phyloP scores from a whole-genome alignment of 1,140 invertebrate genomes.

The Lepidurus couesii region DNA sequence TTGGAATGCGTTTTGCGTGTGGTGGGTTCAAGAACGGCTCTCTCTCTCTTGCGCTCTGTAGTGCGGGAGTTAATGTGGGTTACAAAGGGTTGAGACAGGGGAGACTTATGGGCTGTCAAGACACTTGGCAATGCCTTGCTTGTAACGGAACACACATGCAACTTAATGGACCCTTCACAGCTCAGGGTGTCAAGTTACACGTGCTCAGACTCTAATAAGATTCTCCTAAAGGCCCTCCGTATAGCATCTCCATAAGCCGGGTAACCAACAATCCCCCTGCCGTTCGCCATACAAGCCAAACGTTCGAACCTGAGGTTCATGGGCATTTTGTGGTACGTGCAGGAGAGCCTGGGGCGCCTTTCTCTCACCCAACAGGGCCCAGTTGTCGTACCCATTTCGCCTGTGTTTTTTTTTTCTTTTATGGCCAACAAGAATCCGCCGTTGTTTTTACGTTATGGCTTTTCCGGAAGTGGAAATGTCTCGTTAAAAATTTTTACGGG shows the following conservation, averaged over 20 bases:
- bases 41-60: background rate
- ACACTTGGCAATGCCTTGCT: slow-evolving; percentile 13
- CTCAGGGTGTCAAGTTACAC: slow-evolving; percentile 21
- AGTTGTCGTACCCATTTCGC: background rate
- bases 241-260: slow-evolving; percentile 12
- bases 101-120: slow-evolving; percentile 14
- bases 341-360: background rate
- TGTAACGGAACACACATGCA: slow-evolving; percentile 21
- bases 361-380: background rate
- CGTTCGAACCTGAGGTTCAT: background rate
- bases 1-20: slow-evolving; percentile 18
- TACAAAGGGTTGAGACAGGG: slow-evolving; percentile 15
- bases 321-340: background rate
- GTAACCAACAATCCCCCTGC: background rate
- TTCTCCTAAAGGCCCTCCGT: slow-evolving; percentile 1
- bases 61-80: background rate
- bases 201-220: slow-evolving; percentile 22
- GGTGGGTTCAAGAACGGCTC: background rate
- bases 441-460: background rate
- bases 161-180: slow-evolving; percentile 21
- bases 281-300: background rate
- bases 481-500: background rate
- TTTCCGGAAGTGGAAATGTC: background rate
- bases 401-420: background rate
- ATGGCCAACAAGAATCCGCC: no score